Conservation (phyloP, 1,140 invertebrate species). For the Periplaneta americana region DNA sequence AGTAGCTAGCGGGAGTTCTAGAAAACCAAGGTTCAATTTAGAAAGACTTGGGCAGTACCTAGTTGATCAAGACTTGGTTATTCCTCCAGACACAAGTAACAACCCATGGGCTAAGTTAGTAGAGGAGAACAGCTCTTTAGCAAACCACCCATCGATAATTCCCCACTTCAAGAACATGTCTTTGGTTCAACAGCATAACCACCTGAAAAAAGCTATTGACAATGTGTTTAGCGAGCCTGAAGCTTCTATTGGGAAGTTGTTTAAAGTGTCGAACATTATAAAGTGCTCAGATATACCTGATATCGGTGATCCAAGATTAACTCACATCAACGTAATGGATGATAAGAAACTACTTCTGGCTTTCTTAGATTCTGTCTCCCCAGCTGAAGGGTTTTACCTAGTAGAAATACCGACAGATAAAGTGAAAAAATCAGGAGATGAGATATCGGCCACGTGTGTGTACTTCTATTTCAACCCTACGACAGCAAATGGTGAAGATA, state of each 20-base stretch:
- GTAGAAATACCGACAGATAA: slow-evolving; percentile 31
- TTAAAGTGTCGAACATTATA: slow-evolving; percentile 31
- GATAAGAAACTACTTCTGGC: slow-evolving; percentile 7
- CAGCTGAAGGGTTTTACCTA: slow-evolving; percentile 37
- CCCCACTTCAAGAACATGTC: slow-evolving; percentile 71
- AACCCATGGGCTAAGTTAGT: slow-evolving; percentile 79
- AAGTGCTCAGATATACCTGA: background rate
- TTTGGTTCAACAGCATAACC: slow-evolving; percentile 73
- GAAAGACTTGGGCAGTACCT: slow-evolving; percentile 90
- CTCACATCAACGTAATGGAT: background rate
- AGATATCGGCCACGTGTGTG: slow-evolving; percentile 17
- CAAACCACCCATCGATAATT: slow-evolving; percentile 63
- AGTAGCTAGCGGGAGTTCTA: slow-evolving; percentile 35
- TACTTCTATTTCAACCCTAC: slow-evolving; percentile 25
- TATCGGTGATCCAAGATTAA: background rate
- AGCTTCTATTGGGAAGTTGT: slow-evolving; percentile 54
- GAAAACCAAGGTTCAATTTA: slow-evolving; percentile 67
- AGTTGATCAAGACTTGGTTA: slow-evolving; percentile 56
- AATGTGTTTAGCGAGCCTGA: slow-evolving; percentile 66
- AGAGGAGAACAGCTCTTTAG: slow-evolving; percentile 62
- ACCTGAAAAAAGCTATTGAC: slow-evolving; percentile 59
- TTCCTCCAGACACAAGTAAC: slow-evolving; percentile 51
- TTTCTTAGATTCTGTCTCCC: slow-evolving; percentile 1
- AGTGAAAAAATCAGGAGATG: background rate
- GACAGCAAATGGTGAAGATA: background rate